phyloP scores from a whole-genome alignment of 2,797 vertebrate species.

The Champsocephalus gunnari region DNA sequence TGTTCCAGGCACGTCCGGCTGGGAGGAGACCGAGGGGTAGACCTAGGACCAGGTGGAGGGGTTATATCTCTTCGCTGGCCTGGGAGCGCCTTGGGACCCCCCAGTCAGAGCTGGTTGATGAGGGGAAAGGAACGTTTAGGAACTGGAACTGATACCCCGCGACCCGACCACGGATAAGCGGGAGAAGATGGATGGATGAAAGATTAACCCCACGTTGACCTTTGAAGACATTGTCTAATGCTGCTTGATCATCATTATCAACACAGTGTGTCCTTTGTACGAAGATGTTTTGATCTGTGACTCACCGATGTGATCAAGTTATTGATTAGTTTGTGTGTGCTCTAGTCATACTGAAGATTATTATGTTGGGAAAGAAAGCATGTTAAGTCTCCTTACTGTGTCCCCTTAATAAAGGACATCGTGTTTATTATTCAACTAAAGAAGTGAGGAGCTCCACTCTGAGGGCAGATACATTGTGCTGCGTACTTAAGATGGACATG shows the following conservation, averaged over 20 bases:
- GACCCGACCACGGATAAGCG: too few relatives aligned
- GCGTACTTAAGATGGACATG: background rate
- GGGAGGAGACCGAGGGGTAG: too few relatives aligned
- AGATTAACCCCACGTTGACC: background rate
- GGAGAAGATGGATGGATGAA: background rate
- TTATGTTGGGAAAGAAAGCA: conserved; percentile 12
- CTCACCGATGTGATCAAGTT: conserved; percentile 40
- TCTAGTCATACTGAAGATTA: conserved; percentile 15
- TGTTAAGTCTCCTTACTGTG: conserved; percentile 1
- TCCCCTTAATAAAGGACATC: conserved; percentile 40
- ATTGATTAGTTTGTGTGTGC: conserved; percentile 31
- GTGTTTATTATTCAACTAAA: conserved; percentile 21
- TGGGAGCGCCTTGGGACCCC: too few relatives aligned
- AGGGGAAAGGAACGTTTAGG: too few relatives aligned
- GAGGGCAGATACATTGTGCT: background rate
- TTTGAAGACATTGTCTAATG: background rate
- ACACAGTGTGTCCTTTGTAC: background rate
- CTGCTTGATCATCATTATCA: conserved; percentile 4
- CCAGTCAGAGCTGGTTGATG: too few relatives aligned
- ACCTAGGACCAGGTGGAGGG: too few relatives aligned
- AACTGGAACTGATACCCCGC: too few relatives aligned
- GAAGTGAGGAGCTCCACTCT: conserved; percentile 22
- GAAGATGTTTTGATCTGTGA: conserved; percentile 25
- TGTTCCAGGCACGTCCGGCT: too few relatives aligned
- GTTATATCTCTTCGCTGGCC: too few relatives aligned